phyloP scores from a whole-genome alignment of 2,888 invertebrate species.

The Hydraecia micacea region DNA sequence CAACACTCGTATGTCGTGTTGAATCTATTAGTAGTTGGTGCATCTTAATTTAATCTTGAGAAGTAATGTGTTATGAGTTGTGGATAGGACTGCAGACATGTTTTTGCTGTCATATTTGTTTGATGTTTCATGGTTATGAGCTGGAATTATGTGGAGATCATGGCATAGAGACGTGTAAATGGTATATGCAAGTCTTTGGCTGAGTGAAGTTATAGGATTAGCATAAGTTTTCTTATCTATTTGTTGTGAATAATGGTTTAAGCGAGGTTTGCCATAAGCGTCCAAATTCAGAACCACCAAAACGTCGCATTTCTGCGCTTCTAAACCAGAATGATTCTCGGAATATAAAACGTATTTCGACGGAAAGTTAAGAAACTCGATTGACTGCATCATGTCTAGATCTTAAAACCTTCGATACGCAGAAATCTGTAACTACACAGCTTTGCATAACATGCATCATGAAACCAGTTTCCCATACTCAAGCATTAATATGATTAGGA shows the following conservation, averaged over 20 bases:
- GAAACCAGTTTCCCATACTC: not conserved
- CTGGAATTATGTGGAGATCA: slow-evolving; percentile 35
- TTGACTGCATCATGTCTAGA: not conserved
- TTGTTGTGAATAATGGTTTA: not conserved
- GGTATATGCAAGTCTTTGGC: not conserved
- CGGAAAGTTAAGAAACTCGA: not conserved
- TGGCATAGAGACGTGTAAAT: not conserved
- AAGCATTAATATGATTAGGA: not conserved
- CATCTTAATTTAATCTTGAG: slow-evolving; percentile 64
- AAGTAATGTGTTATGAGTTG: slow-evolving; percentile 58
- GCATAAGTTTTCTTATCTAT: not conserved
- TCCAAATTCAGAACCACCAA: not conserved
- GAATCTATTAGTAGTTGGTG: slow-evolving; percentile 58
- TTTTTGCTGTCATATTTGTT: slow-evolving; percentile 46
- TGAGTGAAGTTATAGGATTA: not conserved
- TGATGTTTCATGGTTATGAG: slow-evolving; percentile 47
- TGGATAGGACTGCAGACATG: slow-evolving; percentile 34
- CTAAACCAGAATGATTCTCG: not conserved
- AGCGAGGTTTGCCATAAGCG: not conserved
- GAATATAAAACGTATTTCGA: not conserved
- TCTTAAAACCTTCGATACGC: not conserved
- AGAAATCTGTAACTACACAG: not conserved
- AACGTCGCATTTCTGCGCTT: not conserved
- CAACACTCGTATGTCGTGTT: slow-evolving; percentile 53
- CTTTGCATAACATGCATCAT: not conserved